phyloP scores from a whole-genome alignment of 2,888 invertebrate genomes.

The Sepioteuthis lessoniana region DNA sequence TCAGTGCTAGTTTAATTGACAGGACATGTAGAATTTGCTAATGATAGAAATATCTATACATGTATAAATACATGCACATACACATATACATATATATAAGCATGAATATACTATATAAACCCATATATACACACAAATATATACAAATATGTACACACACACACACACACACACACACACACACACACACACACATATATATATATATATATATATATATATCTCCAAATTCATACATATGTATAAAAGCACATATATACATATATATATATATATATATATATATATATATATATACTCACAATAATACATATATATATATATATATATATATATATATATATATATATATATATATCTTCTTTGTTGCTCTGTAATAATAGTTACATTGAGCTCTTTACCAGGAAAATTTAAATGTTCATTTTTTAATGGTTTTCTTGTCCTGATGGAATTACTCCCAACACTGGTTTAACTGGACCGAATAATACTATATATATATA shows the following conservation, averaged over 20 bases:
- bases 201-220: background rate
- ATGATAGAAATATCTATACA: background rate
- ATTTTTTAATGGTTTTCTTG: too few species aligned
- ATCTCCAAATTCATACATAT: background rate
- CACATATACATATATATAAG: background rate
- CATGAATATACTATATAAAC: background rate
- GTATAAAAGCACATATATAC: background rate
- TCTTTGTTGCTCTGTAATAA: too few species aligned
- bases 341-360: too few species aligned
- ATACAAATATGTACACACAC: background rate
- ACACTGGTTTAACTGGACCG: too few species aligned
- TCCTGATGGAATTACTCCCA: too few species aligned
- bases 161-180: background rate
- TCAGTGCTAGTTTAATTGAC: too few species aligned
- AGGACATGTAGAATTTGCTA: too few species aligned
- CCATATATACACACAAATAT: background rate
- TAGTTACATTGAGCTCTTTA: too few species aligned
- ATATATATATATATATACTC: background rate
- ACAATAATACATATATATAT: too few species aligned
- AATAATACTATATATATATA: too few species aligned
- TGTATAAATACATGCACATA: background rate
- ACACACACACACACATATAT: background rate
- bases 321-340: too few species aligned
- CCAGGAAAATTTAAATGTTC: too few species aligned
- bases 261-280: background rate